Evolutionary conservation across 2,113 vertebrate genomes (phyloP).

Genomic region (Melanotaenia duboulayi): DNA sequence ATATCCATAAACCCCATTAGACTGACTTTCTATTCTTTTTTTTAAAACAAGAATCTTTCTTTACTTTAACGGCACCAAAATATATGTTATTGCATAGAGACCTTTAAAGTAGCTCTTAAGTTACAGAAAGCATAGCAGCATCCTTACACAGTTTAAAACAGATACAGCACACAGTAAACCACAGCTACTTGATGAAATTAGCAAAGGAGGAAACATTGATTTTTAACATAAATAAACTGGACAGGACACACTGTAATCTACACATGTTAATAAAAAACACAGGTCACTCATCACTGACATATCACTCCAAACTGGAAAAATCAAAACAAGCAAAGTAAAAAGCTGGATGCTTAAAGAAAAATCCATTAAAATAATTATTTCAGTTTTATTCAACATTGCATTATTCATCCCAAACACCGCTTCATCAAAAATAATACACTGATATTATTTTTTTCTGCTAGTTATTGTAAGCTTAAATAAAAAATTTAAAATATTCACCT

Average conservation of each 20-base stretch:
- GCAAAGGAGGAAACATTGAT: neutral
- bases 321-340: neutral
- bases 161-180: neutral
- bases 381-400: conserved; percentile 9
- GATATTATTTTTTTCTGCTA: neutral
- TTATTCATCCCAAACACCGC: neutral
- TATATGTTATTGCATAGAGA: neutral
- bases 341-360: neutral
- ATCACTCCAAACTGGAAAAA: neutral
- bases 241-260: conserved; percentile 3
- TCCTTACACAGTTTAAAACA: neutral
- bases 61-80: neutral
- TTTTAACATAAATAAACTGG: neutral
- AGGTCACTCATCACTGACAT: conserved; percentile 17
- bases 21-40: too few relatives aligned
- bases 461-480: neutral
- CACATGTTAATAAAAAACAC: conserved; percentile 21
- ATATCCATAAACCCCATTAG: too few relatives aligned
- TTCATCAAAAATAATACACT: neutral
- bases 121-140: neutral
- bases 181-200: conserved; percentile 5
- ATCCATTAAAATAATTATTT: neutral
- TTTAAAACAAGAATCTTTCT: neutral
- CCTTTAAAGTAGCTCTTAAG: neutral
- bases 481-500: neutral